These are phyloP conservation scores for Loripinus fragilis DNA, from an alignment of 2,888 invertebrate genomes.

Conservation along the genomic window DNA sequence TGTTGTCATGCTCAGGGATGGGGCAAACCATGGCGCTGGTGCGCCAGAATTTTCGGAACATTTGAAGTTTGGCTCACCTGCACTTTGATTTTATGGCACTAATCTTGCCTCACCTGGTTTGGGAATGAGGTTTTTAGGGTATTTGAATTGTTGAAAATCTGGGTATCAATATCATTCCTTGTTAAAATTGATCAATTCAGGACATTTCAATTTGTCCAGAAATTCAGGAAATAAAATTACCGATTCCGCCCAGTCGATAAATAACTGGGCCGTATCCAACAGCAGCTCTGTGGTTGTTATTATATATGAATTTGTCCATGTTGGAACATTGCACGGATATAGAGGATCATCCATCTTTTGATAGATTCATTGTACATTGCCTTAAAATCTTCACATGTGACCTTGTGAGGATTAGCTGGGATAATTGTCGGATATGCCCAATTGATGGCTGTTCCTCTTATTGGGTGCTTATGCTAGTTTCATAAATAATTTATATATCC, in stretches of 20 bases:
- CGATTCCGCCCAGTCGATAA: background rate
- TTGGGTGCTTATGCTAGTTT: background rate
- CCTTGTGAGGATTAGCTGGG: no score
- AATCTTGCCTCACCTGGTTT: constrained; percentile 11
- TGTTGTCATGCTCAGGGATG: background rate
- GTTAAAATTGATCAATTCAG: background rate
- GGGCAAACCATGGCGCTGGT: constrained; percentile 5
- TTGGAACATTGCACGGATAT: background rate
- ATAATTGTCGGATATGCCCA: no score
- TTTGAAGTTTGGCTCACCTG: background rate
- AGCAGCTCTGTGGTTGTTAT: no score
- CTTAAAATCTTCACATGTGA: background rate
- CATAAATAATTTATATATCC: background rate
- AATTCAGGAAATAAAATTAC: background rate
- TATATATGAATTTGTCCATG: background rate
- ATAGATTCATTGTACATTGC: background rate
- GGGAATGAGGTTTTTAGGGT: no score
- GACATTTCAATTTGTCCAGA: background rate
- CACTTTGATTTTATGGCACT: background rate
- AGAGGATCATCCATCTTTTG: background rate
- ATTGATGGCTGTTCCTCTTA: background rate
- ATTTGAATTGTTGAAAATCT: background rate
- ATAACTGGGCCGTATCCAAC: no score
- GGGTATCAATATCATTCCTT: background rate
- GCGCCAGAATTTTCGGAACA: background rate